Evolutionary conservation across 2,797 vertebrate genomes (phyloP), one percentile per base, ranked within the genome.

Genomic region (Propithecus perrieri): DNA sequence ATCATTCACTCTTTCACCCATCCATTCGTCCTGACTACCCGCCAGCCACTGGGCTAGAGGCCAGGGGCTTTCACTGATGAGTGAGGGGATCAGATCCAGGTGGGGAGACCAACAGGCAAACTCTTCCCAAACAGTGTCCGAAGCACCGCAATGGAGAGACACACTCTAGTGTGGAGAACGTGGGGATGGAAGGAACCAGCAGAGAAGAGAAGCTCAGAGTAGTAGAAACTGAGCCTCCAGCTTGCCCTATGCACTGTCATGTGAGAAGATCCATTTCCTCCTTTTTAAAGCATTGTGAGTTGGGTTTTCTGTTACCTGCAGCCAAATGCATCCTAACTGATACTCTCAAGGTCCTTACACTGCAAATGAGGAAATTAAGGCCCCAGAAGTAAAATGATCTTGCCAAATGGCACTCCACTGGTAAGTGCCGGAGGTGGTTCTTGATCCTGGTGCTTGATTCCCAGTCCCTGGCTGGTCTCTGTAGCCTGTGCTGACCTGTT

Each of bases 111-210:
- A 4, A 33, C n/a, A 20, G 4, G 17, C 53, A 61, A 22, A 53
- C 22, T n/a, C 24, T 43, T 43, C 41, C 10, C 43, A 63, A 15
- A 33, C 28, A 28, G 24, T 0, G 5, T 30, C 15, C 43, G 4
- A 3, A 4, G 26, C 3, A 1, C 10, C 1, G 5, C 22, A 10
- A 20, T 1, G 12, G 46, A 38, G 72, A 55, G 7, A 30, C 48
- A 5, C 0, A 3, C 74, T 83, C 55, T 65, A 38, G 33, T 22
- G 38, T 17, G 7, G 24, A 76, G 76, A 85, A 24, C 0, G 3
- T 50, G 50, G 55, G 12, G 33, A 46, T 2, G 15, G 53, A 35
- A 89, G 10, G 28, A 53, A 7, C 15, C 28, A 7, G 7, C 26
- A 2, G 9, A 59, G 30, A 65, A 48, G n/a, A 84, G 72, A 76